Conservation (phyloP, 2,888 invertebrate species). For the Apotomis capreana region DNA sequence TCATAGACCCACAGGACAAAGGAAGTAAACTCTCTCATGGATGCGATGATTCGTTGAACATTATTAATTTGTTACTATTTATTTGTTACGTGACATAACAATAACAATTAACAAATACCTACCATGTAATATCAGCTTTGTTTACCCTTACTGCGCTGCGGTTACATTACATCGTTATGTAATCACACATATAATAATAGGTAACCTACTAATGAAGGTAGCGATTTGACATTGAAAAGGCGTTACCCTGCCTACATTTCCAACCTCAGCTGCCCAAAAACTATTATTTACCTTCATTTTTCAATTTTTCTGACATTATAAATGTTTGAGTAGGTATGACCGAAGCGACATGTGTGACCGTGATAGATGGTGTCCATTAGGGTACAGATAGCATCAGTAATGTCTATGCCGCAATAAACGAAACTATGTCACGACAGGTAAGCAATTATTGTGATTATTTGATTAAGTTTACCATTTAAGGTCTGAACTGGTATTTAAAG, state of each 20-base stretch:
- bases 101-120: too few species aligned
- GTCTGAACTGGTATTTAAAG: not conserved
- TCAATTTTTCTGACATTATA: constrained; percentile 11
- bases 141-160: too few species aligned
- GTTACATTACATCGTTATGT: too few species aligned
- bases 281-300: constrained; percentile 25
- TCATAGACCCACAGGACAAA: too few species aligned
- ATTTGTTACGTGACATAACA: too few species aligned
- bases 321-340: constrained; percentile 7
- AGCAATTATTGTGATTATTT: constrained; percentile 28
- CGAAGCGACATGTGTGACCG: constrained; percentile 54
- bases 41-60: too few species aligned
- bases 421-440: constrained; percentile 39
- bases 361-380: constrained; percentile 72
- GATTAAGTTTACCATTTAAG: constrained; percentile 9
- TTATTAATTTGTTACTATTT: too few species aligned
- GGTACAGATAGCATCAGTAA: constrained; percentile 57
- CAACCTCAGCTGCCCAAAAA: constrained; percentile 9
- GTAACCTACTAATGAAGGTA: too few species aligned
- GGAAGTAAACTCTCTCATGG: too few species aligned
- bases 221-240: not conserved
- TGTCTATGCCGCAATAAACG: constrained; percentile 29
- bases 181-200: too few species aligned
- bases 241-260: not conserved
- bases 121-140: too few species aligned